Base-by-base conservation (phyloP, 2,113 vertebrate species). In the Puntigrus tetrazona region DNA sequence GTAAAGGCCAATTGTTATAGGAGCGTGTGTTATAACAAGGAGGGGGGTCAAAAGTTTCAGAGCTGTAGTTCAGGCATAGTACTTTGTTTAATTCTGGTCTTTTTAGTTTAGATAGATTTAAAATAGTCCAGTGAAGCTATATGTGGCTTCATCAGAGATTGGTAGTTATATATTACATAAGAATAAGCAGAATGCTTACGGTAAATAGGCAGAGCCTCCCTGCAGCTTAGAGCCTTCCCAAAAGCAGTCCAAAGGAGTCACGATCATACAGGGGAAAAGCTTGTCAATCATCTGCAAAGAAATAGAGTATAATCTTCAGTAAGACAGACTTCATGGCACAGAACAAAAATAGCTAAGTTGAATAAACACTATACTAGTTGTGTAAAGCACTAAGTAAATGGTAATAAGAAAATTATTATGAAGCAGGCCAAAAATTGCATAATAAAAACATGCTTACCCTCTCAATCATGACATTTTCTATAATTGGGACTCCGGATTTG, bases 211-310 rank as follows among this genome's bases (percentile, higher is more conserved):
- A 57, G 97, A 98, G 88, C 98, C 98, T 90, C 98, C 97, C 88
- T 99, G 98, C 85, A 99, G 95, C 89, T 99, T 99, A 92, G 97
- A 94, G 27, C 98, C 98, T 89, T 99, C 98, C 98, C 98, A 99
- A 94, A 99, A 99, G 92, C 98, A 99, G 94, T 99, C 98, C 91
- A 99, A 92, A 0, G 98, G 98, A 0, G 97, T 99, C 92, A 99
- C 95, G 89, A 99, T 98, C 95, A 99, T 98, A 5, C 98, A 99
- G 7, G 98, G 98, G 88, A 99, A 99, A 31, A 99, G 95, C 94
- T 98, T 99, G 94, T 99, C 98, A 91, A 99, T 98, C 96, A 99
- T 99, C 98, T 99, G 91, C 20, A 73, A 86, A 20, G 6, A 89
- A 85, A 87, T 81, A 82, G 25, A 14, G 84, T 59, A 61, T 80